Conservation (phyloP, 2,113 vertebrate genomes). For the Cyanocitta stelleri region DNA sequence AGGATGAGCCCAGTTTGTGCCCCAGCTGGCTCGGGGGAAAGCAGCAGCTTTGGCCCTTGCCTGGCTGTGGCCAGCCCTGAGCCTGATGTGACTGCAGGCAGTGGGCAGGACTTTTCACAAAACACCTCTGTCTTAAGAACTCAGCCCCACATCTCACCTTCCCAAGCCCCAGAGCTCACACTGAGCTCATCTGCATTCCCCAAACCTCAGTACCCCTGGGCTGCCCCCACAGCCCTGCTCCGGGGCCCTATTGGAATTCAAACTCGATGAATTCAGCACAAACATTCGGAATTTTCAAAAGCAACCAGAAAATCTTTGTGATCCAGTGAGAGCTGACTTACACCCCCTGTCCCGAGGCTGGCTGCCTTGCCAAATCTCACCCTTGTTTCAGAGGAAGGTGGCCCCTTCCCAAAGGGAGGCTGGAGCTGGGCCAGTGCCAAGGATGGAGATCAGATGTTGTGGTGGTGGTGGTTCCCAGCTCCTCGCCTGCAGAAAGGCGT, state of each 20-base stretch:
- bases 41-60: neutral
- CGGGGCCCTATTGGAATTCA: neutral
- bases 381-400: neutral
- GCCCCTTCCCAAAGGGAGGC: neutral
- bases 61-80: neutral
- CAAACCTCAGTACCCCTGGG: neutral
- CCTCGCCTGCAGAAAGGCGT: accelerated
- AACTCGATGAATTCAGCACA: neutral
- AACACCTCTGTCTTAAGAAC: neutral
- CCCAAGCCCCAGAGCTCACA: neutral
- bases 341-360: neutral
- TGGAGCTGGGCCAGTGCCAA: neutral
- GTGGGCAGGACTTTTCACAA: neutral
- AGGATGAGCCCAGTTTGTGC: neutral
- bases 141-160: neutral
- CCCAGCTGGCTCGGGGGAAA: neutral
- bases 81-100: neutral
- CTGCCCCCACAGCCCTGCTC: neutral
- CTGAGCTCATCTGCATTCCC: neutral
- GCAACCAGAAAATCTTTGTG: neutral
- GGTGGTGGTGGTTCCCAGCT: neutral
- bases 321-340: neutral
- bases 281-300: neutral
- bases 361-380: neutral
- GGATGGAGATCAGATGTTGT: neutral